Percentiles rank a stretch among this genome's conserved stretches.
Conservation (phyloP, 2,113 vertebrate genomes). For the Balaeniceps rex region DNA sequence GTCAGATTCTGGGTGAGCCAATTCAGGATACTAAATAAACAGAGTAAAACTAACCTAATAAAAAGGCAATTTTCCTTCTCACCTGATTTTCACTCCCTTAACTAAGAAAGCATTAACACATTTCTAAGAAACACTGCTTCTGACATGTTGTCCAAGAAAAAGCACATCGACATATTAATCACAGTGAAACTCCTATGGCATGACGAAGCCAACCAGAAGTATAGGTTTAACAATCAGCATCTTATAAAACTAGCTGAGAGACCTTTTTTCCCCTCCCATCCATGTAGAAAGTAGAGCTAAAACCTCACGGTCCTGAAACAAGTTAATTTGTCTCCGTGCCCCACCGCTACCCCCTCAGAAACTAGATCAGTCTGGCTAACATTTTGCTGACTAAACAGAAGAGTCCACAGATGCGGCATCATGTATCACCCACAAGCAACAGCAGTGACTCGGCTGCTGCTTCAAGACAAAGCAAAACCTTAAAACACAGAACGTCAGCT, state of each 20-base stretch:
- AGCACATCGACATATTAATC: not conserved
- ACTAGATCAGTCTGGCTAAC: not conserved
- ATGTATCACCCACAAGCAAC: slow-evolving; percentile 7
- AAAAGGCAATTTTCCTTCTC: not conserved
- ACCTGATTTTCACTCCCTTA: not conserved
- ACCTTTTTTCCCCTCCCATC: not conserved
- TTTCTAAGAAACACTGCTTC: not conserved
- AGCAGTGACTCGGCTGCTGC: not conserved
- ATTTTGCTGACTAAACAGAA: slow-evolving; percentile 57
- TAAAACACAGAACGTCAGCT: not conserved
- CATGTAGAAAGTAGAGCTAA: not conserved
- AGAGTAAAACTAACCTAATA: not conserved
- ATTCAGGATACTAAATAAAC: not conserved
- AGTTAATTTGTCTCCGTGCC: not conserved
- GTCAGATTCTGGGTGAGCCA: not conserved
- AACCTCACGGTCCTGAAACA: not conserved
- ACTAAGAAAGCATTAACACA: not conserved
- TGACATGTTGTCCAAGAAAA: not conserved
- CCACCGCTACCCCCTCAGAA: not conserved
- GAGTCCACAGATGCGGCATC: not conserved
- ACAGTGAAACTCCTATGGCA: not conserved
- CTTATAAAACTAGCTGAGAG: not conserved
- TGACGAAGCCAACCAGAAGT: not conserved
- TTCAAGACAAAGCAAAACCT: slow-evolving; percentile 39
- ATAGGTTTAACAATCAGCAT: not conserved